Conservation (phyloP, 2,113 vertebrate species). For the Apistogramma diplotaenia region DNA sequence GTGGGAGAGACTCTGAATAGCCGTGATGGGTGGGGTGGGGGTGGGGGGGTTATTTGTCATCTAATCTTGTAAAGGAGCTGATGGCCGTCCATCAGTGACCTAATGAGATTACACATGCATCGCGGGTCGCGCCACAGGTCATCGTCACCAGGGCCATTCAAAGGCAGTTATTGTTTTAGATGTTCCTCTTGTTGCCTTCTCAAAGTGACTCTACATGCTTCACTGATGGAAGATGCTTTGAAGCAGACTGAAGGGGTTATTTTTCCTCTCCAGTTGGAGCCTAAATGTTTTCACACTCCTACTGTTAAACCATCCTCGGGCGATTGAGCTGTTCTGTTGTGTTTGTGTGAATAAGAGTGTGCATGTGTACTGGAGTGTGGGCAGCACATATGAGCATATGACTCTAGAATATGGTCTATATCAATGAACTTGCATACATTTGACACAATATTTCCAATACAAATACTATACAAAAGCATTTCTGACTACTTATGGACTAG, state of each 20-base stretch:
- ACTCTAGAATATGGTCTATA: neutral
- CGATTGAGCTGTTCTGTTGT: neutral
- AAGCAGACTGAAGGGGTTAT: constrained; percentile 7
- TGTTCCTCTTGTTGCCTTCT: constrained; percentile 50
- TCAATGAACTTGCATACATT: neutral
- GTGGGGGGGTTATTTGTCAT: constrained; percentile 67
- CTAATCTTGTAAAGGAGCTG: constrained; percentile 81
- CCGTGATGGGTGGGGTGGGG: constrained; percentile 52
- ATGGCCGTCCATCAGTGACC: constrained; percentile 68
- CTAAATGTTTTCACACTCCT: constrained; percentile 42
- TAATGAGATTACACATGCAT: constrained; percentile 84
- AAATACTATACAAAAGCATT: neutral
- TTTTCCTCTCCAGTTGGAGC: constrained; percentile 16
- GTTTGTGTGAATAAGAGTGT: neutral
- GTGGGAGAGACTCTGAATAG: constrained; percentile 64
- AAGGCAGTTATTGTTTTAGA: constrained; percentile 76
- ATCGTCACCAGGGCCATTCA: constrained; percentile 67
- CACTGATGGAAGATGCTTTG: constrained; percentile 24
- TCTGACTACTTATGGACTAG: neutral
- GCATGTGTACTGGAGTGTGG: neutral
- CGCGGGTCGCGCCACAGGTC: constrained; percentile 75
- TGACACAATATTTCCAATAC: neutral
- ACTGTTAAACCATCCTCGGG: constrained; percentile 29
- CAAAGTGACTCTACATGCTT: constrained; percentile 44
- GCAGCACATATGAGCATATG: neutral